Base-by-base conservation (phyloP, 2,888 invertebrate genomes). In the Synergus japonicus region DNA sequence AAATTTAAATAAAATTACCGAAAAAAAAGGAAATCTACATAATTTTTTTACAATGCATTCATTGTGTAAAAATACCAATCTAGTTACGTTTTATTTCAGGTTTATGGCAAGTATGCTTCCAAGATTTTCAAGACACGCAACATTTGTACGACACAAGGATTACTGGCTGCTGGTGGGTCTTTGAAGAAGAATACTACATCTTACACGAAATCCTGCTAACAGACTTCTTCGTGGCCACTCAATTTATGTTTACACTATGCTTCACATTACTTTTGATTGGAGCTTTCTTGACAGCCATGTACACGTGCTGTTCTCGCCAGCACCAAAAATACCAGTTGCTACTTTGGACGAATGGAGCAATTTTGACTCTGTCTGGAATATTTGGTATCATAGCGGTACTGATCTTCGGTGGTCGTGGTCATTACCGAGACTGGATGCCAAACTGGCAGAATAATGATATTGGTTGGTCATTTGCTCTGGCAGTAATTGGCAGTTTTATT, bases 151-250 rank as follows among this genome's bases (percentile, higher is more conserved):
- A 98, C 88, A 95, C 95, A 7, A 93, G 94, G 77, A 97, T 97
- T 88, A 94, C 93, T 18, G 97, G 97, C 0, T 99, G 99, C 90
- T 98, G 98, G 97, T 99, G 98, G 98, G 97, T 99, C 81, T 98
- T 98, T 89, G 97, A 98, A 92, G 98, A 98, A 92, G 98, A 99
- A 93, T 98, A 97, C 91, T 97, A 98, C 90, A 98, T 98, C 80
- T 97, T 99, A 85, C 96, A 97, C 88, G 96, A 98, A 87, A 96
- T 97, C 88, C 93, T 99, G 4, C 93, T 98, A 86, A 98, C 98
- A 77, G 96, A 96, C 15, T 99, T 98, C 93, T 98, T 98, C 89
- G 96, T 98, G 79, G 96, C 97, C 0, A 98, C 98, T 0, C 98
- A 99, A 91, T 96, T 98, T 85, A 97, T 98, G 93, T 98, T 97